Percentiles rank a stretch among this genome's conserved stretches.
phyloP scores from a whole-genome alignment of 1,140 invertebrate genomes.

The Calephelis nemesis region DNA sequence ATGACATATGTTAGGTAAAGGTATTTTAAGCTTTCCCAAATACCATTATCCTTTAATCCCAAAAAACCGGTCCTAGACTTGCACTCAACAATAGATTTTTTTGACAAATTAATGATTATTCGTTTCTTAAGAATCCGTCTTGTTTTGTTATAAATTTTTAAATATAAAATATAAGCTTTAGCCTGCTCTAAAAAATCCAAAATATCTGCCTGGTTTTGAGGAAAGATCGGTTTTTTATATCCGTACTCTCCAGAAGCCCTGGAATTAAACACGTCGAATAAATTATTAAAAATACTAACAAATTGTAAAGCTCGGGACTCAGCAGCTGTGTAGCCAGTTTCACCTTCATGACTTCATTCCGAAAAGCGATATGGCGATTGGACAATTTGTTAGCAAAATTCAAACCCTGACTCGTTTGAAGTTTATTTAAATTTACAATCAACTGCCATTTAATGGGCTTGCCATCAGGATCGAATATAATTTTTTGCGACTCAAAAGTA shows the following conservation, averaged over 20 bases:
- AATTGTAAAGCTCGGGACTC: background rate
- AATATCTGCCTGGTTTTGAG: background rate
- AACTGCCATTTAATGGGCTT: constrained; percentile 35
- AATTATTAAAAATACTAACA: background rate
- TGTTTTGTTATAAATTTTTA: background rate
- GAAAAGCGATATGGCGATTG: background rate
- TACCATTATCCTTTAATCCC: too few relatives aligned
- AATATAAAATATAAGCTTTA: too few relatives aligned
- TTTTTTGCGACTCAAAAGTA: constrained; percentile 2
- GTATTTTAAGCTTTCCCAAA: constrained; percentile 11
- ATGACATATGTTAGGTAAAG: background rate
- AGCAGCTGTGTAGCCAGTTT: constrained; percentile 2
- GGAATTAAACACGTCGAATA: constrained; percentile 1
- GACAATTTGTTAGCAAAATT: background rate
- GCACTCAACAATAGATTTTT: constrained; percentile 21
- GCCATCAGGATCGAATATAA: constrained; percentile 38
- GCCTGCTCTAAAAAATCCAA: constrained; percentile 18
- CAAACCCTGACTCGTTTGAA: background rate
- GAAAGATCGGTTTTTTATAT: background rate
- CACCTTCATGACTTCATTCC: background rate
- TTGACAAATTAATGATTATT: background rate
- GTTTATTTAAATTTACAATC: constrained; percentile 32
- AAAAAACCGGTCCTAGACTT: background rate
- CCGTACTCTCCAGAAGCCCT: constrained; percentile 4
- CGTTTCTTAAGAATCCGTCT: background rate